These are phyloP conservation scores for Spinus pinus DNA, from an alignment of 2,797 vertebrate species.

Conservation along the genomic window DNA sequence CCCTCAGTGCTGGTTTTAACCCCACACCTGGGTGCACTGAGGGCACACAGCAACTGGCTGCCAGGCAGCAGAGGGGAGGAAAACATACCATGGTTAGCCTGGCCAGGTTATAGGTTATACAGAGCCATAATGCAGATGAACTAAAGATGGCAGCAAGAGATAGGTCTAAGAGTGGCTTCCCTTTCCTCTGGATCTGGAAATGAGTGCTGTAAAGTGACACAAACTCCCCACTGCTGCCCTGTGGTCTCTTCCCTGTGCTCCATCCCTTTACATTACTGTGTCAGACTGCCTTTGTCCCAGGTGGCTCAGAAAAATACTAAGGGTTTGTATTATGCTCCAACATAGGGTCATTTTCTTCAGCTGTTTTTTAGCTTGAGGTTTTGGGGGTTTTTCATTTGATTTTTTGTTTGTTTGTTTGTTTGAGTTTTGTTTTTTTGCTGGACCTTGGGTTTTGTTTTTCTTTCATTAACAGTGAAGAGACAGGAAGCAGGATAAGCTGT, in stretches of 20 bases:
- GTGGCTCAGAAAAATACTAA: background rate
- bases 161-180: background rate
- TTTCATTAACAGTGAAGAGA: background rate
- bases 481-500: background rate
- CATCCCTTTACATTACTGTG: background rate
- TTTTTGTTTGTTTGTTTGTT: background rate
- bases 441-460: background rate
- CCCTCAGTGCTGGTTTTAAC: background rate
- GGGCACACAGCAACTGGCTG: background rate
- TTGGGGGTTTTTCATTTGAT: background rate
- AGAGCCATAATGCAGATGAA: background rate
- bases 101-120: background rate
- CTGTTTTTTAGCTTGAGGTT: background rate
- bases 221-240: background rate
- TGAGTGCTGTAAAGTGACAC: background rate
- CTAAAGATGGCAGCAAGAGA: background rate
- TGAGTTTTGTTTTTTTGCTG: background rate
- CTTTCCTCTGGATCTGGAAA: background rate
- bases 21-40: background rate
- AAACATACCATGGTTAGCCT: background rate
- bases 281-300: background rate
- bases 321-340: background rate
- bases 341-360: background rate
- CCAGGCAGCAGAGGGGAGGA: background rate
- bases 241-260: background rate